These are phyloP conservation scores for Gymnocypris eckloni DNA, from an alignment of 2,797 vertebrate species.

Conservation along the genomic window DNA sequence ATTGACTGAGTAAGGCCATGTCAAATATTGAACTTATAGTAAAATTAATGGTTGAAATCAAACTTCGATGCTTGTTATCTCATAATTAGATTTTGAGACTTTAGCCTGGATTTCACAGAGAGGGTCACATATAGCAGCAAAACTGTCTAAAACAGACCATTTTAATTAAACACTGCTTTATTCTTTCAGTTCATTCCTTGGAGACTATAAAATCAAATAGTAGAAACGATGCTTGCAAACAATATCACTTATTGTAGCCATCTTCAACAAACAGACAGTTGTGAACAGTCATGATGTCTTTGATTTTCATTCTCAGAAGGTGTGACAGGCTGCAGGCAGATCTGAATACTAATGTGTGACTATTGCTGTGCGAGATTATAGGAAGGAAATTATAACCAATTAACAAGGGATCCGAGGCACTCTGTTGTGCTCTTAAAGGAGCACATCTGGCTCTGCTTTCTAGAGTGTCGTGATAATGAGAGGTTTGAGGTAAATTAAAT, in stretches of 20 bases:
- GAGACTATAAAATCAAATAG: neutral
- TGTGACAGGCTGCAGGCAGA: neutral
- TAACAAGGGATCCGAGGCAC: conserved; percentile 22
- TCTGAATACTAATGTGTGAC: conserved; percentile 41
- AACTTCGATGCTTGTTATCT: too few relatives aligned
- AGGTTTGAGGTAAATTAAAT: conserved; percentile 34
- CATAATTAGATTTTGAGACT: too few relatives aligned
- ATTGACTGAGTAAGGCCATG: too few relatives aligned
- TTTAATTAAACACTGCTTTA: neutral
- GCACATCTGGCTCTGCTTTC: conserved; percentile 37
- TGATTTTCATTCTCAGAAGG: conserved; percentile 40
- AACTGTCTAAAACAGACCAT: neutral
- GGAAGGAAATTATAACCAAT: conserved; percentile 43
- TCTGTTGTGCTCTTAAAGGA: conserved; percentile 22
- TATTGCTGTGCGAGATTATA: conserved; percentile 3
- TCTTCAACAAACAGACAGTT: conserved; percentile 2
- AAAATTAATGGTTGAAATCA: too few relatives aligned
- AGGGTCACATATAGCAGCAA: too few relatives aligned
- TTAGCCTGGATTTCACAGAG: too few relatives aligned
- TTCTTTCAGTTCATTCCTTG: neutral
- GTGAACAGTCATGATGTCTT: conserved; percentile 40
- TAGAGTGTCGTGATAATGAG: conserved; percentile 39
- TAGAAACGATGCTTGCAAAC: neutral
- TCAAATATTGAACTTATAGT: too few relatives aligned
- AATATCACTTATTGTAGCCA: conserved; percentile 25